A percentile compares a stretch with the other conserved stretches of the same genome.
Evolutionary conservation across 2,113 vertebrate species (phyloP).

Genomic region (Struthidea cinerea): DNA sequence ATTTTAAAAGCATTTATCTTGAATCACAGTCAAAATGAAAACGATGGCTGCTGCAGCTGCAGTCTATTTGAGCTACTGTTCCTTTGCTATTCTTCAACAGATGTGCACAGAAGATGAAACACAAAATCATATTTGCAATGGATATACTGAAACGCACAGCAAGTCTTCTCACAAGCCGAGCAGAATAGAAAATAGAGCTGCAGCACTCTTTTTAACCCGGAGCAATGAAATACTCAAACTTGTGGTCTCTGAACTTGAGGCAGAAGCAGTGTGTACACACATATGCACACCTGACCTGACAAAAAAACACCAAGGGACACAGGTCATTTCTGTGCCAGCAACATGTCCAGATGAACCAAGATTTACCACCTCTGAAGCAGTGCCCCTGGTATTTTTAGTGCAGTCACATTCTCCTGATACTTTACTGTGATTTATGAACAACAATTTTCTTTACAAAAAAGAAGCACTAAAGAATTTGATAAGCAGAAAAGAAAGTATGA

Average conservation of each 20-base stretch:
- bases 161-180: constrained; percentile 1
- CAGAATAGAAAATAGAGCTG: neutral
- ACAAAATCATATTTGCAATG: constrained; percentile 19
- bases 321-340: neutral
- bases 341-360: neutral
- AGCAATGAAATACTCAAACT: neutral
- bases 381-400: neutral
- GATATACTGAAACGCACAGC: neutral
- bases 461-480: neutral
- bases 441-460: neutral
- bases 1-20: constrained; percentile 58
- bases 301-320: neutral
- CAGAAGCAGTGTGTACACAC: neutral
- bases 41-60: constrained; percentile 28
- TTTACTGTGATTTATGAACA: neutral
- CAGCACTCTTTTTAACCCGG: neutral
- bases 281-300: neutral
- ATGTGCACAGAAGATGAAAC: constrained; percentile 47
- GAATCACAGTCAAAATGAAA: constrained; percentile 36
- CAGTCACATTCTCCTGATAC: neutral
- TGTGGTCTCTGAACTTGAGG: neutral
- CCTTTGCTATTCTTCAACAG: constrained; percentile 37
- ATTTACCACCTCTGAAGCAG: neutral
- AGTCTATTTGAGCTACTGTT: constrained; percentile 40
- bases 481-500: constrained; percentile 6